Evolutionary conservation across 2,888 invertebrate species (phyloP).

Genomic region (Acrobasis consociella): DNA sequence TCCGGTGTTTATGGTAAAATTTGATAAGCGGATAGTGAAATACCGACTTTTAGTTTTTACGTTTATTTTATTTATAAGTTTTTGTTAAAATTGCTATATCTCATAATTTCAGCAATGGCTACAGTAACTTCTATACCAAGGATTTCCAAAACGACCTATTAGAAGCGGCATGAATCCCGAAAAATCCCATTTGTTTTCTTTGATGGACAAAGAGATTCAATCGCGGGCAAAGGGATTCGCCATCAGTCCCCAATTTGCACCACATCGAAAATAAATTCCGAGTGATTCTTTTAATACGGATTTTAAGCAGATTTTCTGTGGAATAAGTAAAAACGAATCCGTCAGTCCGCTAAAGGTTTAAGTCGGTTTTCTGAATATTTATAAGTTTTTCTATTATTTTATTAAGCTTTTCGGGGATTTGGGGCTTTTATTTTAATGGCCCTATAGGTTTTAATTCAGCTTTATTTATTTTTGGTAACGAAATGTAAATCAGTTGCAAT

Average conservation of each 20-base stretch:
- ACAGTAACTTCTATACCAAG: no score
- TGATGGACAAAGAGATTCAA: neutral
- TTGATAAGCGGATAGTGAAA: no score
- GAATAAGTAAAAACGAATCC: constrained; percentile 82
- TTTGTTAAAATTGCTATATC: no score
- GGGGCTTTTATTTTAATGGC: constrained; percentile 59
- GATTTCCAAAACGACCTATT: no score
- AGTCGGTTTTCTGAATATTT: constrained; percentile 76
- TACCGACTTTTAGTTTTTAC: no score
- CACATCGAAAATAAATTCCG: constrained; percentile 73
- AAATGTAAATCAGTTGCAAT: constrained; percentile 21
- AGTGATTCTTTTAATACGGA: constrained; percentile 83
- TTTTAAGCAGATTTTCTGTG: constrained; percentile 82
- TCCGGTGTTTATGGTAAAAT: no score
- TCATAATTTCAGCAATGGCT: no score
- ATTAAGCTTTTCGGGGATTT: constrained; percentile 63
- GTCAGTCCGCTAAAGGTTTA: constrained; percentile 79
- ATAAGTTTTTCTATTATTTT: constrained; percentile 81
- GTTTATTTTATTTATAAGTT: no score
- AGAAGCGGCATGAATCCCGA: no score
- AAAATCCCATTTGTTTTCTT: no score
- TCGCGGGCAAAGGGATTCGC: no score
- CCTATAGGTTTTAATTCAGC: constrained; percentile 61
- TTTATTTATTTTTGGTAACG: constrained; percentile 43
- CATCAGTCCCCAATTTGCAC: constrained; percentile 35